phyloP scores from a whole-genome alignment of 2,888 invertebrate genomes.

The Polymixis flavicincta region DNA sequence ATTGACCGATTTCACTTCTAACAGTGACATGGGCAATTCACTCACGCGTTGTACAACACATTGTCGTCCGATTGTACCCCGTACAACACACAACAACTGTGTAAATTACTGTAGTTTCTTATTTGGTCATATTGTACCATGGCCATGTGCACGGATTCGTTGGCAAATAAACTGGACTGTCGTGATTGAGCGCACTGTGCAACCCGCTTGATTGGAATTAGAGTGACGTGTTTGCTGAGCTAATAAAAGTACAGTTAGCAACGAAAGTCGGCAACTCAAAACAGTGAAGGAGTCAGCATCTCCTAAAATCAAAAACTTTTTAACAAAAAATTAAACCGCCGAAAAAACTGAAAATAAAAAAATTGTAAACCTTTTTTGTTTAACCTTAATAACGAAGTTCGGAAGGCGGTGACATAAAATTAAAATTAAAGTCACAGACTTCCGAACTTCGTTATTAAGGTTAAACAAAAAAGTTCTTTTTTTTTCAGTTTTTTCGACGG shows the following conservation, averaged over 20 bases:
- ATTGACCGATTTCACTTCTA: not conserved
- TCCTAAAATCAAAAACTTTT: not conserved
- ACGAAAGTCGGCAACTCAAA: not conserved
- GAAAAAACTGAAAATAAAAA: too few relatives aligned
- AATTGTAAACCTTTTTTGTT: too few relatives aligned
- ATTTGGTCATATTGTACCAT: slow-evolving; percentile 47
- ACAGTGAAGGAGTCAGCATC: not conserved
- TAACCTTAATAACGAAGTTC: too few relatives aligned
- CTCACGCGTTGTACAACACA: slow-evolving; percentile 28
- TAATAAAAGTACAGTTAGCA: slow-evolving; percentile 40
- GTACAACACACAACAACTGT: slow-evolving; percentile 33
- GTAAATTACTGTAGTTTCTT: slow-evolving; percentile 51
- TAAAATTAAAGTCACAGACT: too few relatives aligned
- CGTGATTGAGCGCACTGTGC: slow-evolving; percentile 48
- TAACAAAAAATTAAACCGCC: too few relatives aligned
- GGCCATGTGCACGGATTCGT: slow-evolving; percentile 38
- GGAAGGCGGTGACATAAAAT: too few relatives aligned
- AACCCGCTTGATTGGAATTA: slow-evolving; percentile 52
- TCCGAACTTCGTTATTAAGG: too few relatives aligned
- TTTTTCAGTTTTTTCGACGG: too few relatives aligned
- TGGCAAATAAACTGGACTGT: slow-evolving; percentile 46
- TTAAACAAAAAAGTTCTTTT: too few relatives aligned
- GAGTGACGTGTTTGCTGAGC: slow-evolving; percentile 34
- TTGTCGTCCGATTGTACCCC: slow-evolving; percentile 56
- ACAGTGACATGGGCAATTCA: slow-evolving; percentile 14